These are phyloP conservation scores for Ochlodes sylvanus DNA, from an alignment of 2,888 invertebrate genomes.

Conservation along the genomic window DNA sequence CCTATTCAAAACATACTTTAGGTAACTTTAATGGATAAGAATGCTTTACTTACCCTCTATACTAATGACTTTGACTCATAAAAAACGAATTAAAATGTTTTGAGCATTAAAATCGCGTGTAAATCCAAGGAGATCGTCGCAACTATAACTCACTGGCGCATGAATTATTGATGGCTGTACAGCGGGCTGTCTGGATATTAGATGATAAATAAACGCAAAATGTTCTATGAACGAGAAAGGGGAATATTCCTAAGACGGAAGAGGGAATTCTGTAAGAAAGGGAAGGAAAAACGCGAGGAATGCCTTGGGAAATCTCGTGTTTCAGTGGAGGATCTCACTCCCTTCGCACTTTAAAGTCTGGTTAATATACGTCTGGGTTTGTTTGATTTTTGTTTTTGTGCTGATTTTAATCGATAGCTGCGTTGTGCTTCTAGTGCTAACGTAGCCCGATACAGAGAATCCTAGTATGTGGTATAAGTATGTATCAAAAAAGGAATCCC, in stretches of 20 bases:
- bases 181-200: constrained; percentile 49
- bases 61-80: not conserved
- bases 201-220: constrained; percentile 53
- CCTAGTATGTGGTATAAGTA: too few relatives aligned
- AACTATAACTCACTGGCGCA: constrained; percentile 66
- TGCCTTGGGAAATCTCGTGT: constrained; percentile 15
- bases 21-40: too few relatives aligned
- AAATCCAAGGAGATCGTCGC: constrained; percentile 64
- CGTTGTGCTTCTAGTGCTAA: not conserved
- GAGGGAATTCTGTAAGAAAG: constrained; percentile 5
- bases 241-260: constrained; percentile 10
- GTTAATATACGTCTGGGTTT: constrained; percentile 7
- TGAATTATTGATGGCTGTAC: constrained; percentile 73
- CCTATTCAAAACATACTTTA: too few relatives aligned
- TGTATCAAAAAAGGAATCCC: too few relatives aligned
- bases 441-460: too few relatives aligned
- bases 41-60: not conserved
- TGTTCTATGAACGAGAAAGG: constrained; percentile 45
- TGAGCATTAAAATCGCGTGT: constrained; percentile 53
- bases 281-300: constrained; percentile 8
- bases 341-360: constrained; percentile 14
- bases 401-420: not conserved
- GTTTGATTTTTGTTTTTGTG: constrained; percentile 6
- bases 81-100: constrained; percentile 3
- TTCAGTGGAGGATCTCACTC: constrained; percentile 11